phyloP scores from a whole-genome alignment of 2,888 invertebrate genomes.

The Pharmacophagus antenor region DNA sequence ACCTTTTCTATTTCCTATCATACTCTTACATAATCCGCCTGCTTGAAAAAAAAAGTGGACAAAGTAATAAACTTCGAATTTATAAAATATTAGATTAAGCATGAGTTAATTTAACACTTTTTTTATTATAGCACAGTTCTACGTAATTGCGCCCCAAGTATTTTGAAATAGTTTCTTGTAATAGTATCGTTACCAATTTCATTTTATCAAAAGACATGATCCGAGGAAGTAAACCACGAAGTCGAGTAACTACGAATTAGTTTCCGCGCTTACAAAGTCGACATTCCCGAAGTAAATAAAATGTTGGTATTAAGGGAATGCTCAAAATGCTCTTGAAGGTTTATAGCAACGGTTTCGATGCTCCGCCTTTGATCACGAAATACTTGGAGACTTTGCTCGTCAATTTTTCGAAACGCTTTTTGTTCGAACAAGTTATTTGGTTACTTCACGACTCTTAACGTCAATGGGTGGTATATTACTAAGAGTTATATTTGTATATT shows the following conservation, averaged over 20 bases:
- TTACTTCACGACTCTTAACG: constrained; percentile 47
- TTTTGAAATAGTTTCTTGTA: constrained; percentile 31
- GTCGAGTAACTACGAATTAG: constrained; percentile 66
- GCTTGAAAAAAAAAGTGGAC: too few relatives aligned
- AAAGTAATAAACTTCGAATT: too few relatives aligned
- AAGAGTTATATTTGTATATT: neutral
- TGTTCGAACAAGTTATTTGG: constrained; percentile 53
- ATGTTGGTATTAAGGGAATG: constrained; percentile 51
- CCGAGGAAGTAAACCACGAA: constrained; percentile 52
- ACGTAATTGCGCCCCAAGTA: too few relatives aligned
- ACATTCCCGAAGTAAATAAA: constrained; percentile 71
- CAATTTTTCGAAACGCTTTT: constrained; percentile 57
- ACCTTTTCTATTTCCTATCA: too few relatives aligned
- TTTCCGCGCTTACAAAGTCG: constrained; percentile 67
- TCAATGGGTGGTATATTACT: neutral
- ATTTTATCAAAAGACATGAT: constrained; percentile 58
- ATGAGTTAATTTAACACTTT: too few relatives aligned
- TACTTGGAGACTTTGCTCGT: constrained; percentile 54
- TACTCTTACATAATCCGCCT: too few relatives aligned
- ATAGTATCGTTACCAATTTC: constrained; percentile 55
- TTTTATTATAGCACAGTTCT: too few relatives aligned
- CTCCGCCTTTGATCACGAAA: constrained; percentile 60
- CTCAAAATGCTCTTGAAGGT: constrained; percentile 46
- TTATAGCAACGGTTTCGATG: constrained; percentile 47
- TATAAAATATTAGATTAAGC: neutral